Base-by-base conservation (phyloP, 2,797 vertebrate genomes). In the Pangasius djambal region DNA sequence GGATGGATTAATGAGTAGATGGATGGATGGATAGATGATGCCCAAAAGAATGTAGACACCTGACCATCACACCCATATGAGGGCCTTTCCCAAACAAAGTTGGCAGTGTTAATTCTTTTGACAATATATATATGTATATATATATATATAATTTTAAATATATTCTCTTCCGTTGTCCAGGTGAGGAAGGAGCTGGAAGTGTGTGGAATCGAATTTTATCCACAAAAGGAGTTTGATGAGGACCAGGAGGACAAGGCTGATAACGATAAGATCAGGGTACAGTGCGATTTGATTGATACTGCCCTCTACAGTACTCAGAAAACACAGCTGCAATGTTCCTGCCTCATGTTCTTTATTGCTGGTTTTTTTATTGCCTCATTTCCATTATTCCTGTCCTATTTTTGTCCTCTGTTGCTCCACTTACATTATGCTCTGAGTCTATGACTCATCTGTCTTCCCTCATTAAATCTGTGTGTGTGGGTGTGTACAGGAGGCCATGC, bases 201-300 rank as follows among this genome's bases (percentile, higher is more conserved):
- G 87, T 95, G 96, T 0, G 98, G 98, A 63, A 98, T 99, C 0
- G 98, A 99, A 92, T 98, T 98, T 94, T 99, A 99, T 90, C 98
- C 98, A 1, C 98, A 99, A 93, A 99, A 98, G 91, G 98, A 99
- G 92, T 99, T 99, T 86, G 98, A 99, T 90, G 98, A 99, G 12
- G 98, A 99, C 93, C 94, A 98, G 95, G 98, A 99, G 89, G 98
- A 99, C 95, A 99, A 99, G 95, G 97, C 97, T 15, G 98, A 99
- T 92, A 99, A 99, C 0, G 98, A 99, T 96, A 99, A 99, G 95
- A 99, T 99, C 94, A 96, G 98, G 96, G 98, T 99, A 94, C 12
- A 63, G 37, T 63, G 55, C 40, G 59, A n/a, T 25, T 18, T 78
- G 2, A 20, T 50, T 20, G 1, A 44, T n/a, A 16, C 25, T n/a